These are phyloP conservation scores for Apamea sordens DNA, from an alignment of 2,888 invertebrate species.

Conservation along the genomic window DNA sequence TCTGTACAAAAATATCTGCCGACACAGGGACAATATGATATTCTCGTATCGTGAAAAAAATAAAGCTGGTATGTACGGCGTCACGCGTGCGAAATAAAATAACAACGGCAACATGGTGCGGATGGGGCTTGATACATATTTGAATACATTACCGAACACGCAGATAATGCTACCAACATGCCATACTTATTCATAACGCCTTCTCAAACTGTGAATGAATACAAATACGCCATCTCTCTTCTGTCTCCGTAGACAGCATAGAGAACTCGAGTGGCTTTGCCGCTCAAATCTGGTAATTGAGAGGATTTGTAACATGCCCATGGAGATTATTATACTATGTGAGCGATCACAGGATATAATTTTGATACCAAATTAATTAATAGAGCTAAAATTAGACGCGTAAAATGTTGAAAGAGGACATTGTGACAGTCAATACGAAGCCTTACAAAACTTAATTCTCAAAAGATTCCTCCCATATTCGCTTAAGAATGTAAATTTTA, in stretches of 20 bases:
- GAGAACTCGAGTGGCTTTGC: slow-evolving; percentile 28
- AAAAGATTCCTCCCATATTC: background rate
- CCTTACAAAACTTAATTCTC: background rate
- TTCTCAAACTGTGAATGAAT: slow-evolving; percentile 83
- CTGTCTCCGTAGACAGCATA: slow-evolving; percentile 37
- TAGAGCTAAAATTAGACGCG: background rate
- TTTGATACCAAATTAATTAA: background rate
- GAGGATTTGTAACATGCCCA: background rate
- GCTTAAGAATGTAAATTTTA: too few species aligned
- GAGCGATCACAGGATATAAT: background rate
- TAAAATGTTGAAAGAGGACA: background rate
- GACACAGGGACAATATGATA: slow-evolving; percentile 77
- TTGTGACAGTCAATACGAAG: background rate
- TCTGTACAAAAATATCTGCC: slow-evolving; percentile 69
- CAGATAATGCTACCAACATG: slow-evolving; percentile 86
- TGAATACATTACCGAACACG: slow-evolving; percentile 90
- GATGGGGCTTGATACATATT: slow-evolving; percentile 89
- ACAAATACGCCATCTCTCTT: slow-evolving; percentile 75
- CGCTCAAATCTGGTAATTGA: slow-evolving; percentile 45
- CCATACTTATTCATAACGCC: slow-evolving; percentile 88
- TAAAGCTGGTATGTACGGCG: slow-evolving; percentile 81
- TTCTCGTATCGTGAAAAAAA: slow-evolving; percentile 83
- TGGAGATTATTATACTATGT: background rate
- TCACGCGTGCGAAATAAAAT: slow-evolving; percentile 90
- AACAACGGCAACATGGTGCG: slow-evolving; percentile 87